Conservation (phyloP, 2,888 invertebrate species). For the Eubasilissa splendida region DNA sequence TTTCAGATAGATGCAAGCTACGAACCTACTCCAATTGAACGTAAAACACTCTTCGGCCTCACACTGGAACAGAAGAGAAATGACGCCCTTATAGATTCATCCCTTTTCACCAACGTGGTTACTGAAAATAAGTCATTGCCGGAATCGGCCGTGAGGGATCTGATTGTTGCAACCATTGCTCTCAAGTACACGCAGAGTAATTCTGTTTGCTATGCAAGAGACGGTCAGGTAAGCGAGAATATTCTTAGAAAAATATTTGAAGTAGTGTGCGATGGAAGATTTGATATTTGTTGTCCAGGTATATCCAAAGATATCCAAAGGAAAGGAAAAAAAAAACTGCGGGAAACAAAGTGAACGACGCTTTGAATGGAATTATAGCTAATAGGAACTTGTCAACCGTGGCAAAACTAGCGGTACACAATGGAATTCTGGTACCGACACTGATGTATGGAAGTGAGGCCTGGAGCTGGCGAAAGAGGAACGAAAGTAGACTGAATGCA, state of each 20-base stretch:
- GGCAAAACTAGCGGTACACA: no score
- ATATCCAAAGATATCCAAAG: no score
- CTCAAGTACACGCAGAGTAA: slow-evolving; percentile 99
- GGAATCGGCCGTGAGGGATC: slow-evolving; percentile 85
- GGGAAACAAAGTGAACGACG: no score
- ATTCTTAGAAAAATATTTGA: neutral
- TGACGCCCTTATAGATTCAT: slow-evolving; percentile 84
- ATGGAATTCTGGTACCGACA: no score
- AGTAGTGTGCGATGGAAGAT: no score
- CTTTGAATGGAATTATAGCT: no score
- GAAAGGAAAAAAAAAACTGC: no score
- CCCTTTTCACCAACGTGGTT: slow-evolving; percentile 87
- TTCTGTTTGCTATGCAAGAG: slow-evolving; percentile 96
- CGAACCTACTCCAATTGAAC: slow-evolving; percentile 86
- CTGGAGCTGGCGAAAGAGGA: no score
- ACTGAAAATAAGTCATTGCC: slow-evolving; percentile 79
- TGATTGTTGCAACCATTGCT: slow-evolving; percentile 96
- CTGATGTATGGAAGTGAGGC: no score
- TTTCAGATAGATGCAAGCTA: slow-evolving; percentile 89
- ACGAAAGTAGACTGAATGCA: no score
- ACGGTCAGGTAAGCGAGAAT: slow-evolving; percentile 81
- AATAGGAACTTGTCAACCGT: no score
- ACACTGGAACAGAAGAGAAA: slow-evolving; percentile 92
- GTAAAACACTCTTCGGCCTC: slow-evolving; percentile 87
- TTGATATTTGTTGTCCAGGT: no score